Conservation (phyloP, 1,140 invertebrate species). For the Drosophila pachea region DNA sequence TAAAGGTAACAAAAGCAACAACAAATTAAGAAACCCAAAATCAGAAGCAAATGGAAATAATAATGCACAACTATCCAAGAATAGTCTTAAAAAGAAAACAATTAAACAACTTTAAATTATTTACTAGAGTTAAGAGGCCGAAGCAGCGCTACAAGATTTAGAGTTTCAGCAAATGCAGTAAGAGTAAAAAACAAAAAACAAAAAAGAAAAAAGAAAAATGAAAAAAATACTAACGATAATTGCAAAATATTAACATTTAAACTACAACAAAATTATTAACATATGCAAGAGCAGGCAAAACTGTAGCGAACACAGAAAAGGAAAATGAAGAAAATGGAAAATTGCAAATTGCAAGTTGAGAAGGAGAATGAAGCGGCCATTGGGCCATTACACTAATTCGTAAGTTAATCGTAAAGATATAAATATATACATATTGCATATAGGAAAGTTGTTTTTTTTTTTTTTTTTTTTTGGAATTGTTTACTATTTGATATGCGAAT, state of each 20-base stretch:
- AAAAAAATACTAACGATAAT: too few species aligned
- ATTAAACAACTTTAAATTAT: slow-evolving; percentile 46
- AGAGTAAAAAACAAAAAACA: slow-evolving; percentile 39
- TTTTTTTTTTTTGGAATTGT: slow-evolving; percentile 34
- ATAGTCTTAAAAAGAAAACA: slow-evolving; percentile 49
- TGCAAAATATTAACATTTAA: slow-evolving; percentile 59
- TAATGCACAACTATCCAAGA: slow-evolving; percentile 60
- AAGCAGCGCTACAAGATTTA: slow-evolving; percentile 67
- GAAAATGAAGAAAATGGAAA: slow-evolving; percentile 7
- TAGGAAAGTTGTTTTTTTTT: slow-evolving; percentile 59
- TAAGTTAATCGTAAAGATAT: slow-evolving; percentile 28
- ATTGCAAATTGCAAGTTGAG: too few species aligned
- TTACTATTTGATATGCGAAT: slow-evolving; percentile 69
- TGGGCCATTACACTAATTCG: slow-evolving; percentile 40
- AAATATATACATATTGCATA: slow-evolving; percentile 19
- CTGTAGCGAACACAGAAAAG: slow-evolving; percentile 45
- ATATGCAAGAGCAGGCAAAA: slow-evolving; percentile 47
- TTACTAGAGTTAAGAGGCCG: slow-evolving; percentile 44
- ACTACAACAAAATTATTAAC: slow-evolving; percentile 47
- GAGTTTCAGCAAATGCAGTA: slow-evolving; percentile 70
- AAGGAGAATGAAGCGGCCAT: slow-evolving; percentile 4
- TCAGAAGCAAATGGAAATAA: slow-evolving; percentile 61
- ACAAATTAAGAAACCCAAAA: slow-evolving; percentile 13
- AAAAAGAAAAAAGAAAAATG: too few species aligned
- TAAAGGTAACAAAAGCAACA: slow-evolving; percentile 32